Evolutionary conservation across 2,888 invertebrate genomes (phyloP), one percentile per base, ranked within the genome.

Genomic region (Flabesymbios commensalis): DNA sequence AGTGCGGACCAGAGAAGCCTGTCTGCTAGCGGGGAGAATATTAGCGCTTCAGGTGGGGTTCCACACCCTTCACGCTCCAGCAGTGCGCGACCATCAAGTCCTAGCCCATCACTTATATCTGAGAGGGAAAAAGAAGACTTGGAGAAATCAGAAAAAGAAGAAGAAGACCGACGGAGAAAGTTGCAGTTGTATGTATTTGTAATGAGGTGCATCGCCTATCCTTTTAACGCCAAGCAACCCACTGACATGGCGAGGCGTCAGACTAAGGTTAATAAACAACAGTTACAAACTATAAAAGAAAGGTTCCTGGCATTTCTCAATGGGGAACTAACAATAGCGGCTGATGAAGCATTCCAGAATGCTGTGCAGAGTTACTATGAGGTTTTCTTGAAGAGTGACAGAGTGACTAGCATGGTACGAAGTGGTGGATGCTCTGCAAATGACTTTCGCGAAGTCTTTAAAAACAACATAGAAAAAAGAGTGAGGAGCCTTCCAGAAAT

Each of bases 171-270:
- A 68, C 97, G 97, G 82, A 88, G 90, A 65, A 89, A 94, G 64
- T 89, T 99, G 62, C 99, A 99, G 82, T 86, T 99, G 42, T 99
- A 99, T 85, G 98, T 99, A 70, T 99, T 99, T 83, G 93, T 99
- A 70, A 94, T 97, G 70, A 88, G 98, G 80, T 96, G 97, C 84
- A 90, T 97, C 78, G 94, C 99, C 5, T 98, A 99, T 85, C 98
- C 98, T 5, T 99, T 99, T 86, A 99, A 98, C 85, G 96, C 97
- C 14, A 99, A 99, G 84, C 98, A 98, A 82, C 95, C 96, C 0
- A 96, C 95, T 5, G 99, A 99, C 83, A 94, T 98, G 95, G 94
- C 94, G 1, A 87, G 92, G 55, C 86, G 98, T 67, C 95, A 96
- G 82, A 90, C 92, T 59, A 99, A 99, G 87, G 56, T 99, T 57